phyloP scores from a whole-genome alignment of 2,113 vertebrate species.

The Mohoua ochrocephala region DNA sequence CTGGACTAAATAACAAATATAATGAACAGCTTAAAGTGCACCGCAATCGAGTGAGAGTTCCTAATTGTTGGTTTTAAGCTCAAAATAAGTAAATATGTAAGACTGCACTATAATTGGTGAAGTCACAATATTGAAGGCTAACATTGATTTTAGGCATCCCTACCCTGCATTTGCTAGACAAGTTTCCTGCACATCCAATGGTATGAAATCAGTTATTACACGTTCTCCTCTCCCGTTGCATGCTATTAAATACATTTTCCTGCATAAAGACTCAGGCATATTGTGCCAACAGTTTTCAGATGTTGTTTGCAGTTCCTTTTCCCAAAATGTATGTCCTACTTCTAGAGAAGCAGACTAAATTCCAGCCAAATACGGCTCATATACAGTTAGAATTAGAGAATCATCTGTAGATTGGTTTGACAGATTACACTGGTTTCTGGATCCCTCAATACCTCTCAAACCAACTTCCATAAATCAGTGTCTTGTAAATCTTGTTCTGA shows the following conservation, averaged over 20 bases:
- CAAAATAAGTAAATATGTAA: not conserved
- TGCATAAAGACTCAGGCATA: not conserved
- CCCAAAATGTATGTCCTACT: not conserved
- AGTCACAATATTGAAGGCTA: not conserved
- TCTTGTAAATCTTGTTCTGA: not conserved
- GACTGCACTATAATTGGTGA: not conserved
- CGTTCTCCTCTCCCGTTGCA: not conserved
- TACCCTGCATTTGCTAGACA: not conserved
- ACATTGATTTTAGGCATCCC: not conserved
- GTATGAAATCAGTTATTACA: not conserved
- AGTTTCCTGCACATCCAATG: not conserved
- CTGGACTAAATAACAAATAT: not conserved
- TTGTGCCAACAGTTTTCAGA: not conserved
- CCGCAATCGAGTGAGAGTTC: not conserved
- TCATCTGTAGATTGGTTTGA: not conserved
- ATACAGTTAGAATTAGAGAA: not conserved
- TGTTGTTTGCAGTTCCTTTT: not conserved
- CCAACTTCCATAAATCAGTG: not conserved
- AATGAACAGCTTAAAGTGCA: not conserved
- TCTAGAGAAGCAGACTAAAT: not conserved
- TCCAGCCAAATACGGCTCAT: not conserved
- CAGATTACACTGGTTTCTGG: not conserved
- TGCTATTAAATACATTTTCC: not conserved
- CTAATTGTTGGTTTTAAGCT: not conserved
- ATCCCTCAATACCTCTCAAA: not conserved